Evolutionary conservation across 2,888 invertebrate species (phyloP).

Genomic region (Habrosyne pyritoides): DNA sequence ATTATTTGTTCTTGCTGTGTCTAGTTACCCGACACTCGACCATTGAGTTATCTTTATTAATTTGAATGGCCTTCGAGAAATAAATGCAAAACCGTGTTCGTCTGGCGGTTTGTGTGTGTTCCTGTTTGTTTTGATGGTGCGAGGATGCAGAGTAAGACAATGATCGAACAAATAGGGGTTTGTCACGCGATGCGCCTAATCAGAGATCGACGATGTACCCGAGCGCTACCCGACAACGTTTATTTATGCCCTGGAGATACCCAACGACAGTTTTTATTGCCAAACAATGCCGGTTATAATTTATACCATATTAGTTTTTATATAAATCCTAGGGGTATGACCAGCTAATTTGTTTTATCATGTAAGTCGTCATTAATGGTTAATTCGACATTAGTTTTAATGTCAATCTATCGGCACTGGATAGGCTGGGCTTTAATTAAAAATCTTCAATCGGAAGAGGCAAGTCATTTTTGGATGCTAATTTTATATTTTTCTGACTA

Average conservation of each 20-base stretch:
- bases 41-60: slow-evolving; percentile 18
- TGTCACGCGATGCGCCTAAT: slow-evolving; percentile 79
- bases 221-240: slow-evolving; percentile 69
- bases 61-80: slow-evolving; percentile 24
- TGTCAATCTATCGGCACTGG: too few species aligned
- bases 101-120: slow-evolving; percentile 61
- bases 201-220: slow-evolving; percentile 70
- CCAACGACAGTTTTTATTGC: slow-evolving; percentile 68
- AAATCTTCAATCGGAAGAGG: too few species aligned
- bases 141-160: slow-evolving; percentile 74
- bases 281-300: slow-evolving; percentile 51
- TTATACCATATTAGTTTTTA: slow-evolving; percentile 42
- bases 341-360: background rate
- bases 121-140: slow-evolving; percentile 65
- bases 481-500: too few species aligned
- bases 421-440: too few species aligned
- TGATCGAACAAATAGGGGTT: slow-evolving; percentile 80
- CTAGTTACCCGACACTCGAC: background rate
- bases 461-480: too few species aligned
- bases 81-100: slow-evolving; percentile 14
- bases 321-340: background rate
- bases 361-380: too few species aligned
- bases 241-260: slow-evolving; percentile 77
- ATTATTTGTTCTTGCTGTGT: background rate
- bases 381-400: too few species aligned